These are phyloP conservation scores for Serinus canaria DNA, from an alignment of 2,113 vertebrate genomes.

Conservation along the genomic window DNA sequence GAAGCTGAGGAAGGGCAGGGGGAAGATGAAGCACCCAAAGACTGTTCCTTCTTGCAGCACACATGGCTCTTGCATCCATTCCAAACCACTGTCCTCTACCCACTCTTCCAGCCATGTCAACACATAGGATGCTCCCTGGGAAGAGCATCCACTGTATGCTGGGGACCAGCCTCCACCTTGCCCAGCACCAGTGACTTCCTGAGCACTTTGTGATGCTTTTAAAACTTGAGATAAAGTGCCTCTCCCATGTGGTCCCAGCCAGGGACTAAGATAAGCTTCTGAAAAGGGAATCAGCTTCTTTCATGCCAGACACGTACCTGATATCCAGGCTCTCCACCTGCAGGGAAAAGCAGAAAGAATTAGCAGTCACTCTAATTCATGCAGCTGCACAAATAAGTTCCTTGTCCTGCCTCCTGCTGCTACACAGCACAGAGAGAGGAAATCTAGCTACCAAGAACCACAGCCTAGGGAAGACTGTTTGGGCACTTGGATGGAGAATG, in stretches of 20 bases:
- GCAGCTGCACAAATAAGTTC: background rate
- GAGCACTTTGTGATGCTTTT: background rate
- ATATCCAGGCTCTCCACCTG: conserved; percentile 65
- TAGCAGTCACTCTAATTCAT: conserved; percentile 18
- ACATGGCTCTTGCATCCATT: no score
- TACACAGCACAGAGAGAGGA: background rate
- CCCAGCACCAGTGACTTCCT: background rate
- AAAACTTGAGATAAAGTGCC: background rate
- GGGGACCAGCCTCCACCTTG: background rate
- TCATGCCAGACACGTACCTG: conserved; percentile 56
- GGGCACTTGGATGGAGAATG: background rate
- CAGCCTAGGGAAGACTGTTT: background rate
- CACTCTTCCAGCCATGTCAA: background rate
- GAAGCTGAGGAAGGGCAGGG: background rate
- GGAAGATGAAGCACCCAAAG: background rate
- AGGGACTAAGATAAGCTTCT: conserved; percentile 29
- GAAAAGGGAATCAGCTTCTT: background rate
- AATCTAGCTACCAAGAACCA: background rate
- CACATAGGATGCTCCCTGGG: fast-evolving
- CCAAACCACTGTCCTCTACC: background rate
- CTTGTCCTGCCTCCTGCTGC: background rate
- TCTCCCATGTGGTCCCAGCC: background rate
- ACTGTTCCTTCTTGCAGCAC: background rate
- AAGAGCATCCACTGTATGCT: background rate
- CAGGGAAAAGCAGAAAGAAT: conserved; percentile 57